phyloP scores from a whole-genome alignment of 2,888 invertebrate genomes.

The Dryobota labecula region DNA sequence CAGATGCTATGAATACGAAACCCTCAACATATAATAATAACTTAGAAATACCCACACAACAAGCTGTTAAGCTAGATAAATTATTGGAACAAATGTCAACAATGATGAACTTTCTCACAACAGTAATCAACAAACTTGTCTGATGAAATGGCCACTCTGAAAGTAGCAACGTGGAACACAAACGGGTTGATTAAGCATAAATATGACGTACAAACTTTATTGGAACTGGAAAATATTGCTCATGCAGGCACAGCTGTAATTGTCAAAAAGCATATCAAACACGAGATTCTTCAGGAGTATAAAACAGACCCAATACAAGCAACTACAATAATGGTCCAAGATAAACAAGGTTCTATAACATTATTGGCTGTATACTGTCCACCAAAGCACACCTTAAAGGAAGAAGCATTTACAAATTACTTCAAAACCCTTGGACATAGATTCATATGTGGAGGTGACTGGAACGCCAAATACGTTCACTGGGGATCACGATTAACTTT shows the following conservation, averaged over 20 bases:
- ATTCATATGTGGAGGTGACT: constrained; percentile 35
- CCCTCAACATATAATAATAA: not conserved
- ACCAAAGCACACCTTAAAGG: constrained; percentile 21
- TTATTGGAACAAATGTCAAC: too few species aligned
- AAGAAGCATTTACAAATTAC: not conserved
- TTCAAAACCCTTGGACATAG: constrained; percentile 6
- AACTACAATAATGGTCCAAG: constrained; percentile 18
- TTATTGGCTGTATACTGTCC: constrained; percentile 32
- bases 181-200: constrained; percentile 7
- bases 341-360: constrained; percentile 6
- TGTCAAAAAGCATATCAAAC: constrained; percentile 16
- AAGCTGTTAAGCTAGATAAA: too few species aligned
- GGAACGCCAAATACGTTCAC: constrained; percentile 36
- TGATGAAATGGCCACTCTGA: too few species aligned
- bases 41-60: too few species aligned
- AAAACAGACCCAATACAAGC: constrained; percentile 21
- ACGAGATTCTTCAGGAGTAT: constrained; percentile 14
- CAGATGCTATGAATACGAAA: not conserved
- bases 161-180: not conserved
- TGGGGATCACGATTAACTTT: constrained; percentile 33
- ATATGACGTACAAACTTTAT: not conserved
- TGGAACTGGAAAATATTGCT: not conserved
- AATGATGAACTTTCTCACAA: too few species aligned
- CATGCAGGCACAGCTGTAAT: constrained; percentile 23
- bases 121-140: too few species aligned